Evolutionary conservation across 1,140 invertebrate species (phyloP).

Genomic region (Ptiloglossa arizonensis): DNA sequence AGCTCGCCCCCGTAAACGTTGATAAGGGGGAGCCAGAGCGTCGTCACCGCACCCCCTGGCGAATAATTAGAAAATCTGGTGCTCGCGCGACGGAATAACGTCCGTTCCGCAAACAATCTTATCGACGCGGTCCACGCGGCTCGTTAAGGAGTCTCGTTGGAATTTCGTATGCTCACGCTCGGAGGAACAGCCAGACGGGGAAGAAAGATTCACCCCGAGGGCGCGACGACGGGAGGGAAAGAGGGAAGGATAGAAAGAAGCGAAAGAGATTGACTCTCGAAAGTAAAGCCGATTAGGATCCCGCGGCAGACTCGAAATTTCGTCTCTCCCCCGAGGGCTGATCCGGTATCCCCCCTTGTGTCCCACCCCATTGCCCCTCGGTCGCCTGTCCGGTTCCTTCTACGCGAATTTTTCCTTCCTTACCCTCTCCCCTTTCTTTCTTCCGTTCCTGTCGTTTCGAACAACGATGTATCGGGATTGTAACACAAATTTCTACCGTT

Average conservation of each 20-base stretch:
- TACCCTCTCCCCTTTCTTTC: slow-evolving; percentile 3
- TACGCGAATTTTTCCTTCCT: slow-evolving; percentile 29
- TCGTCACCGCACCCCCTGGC: not conserved
- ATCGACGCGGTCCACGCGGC: slow-evolving; percentile 62
- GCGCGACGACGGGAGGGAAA: not conserved
- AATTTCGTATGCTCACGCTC: slow-evolving; percentile 60
- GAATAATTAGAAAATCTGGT: slow-evolving; percentile 46
- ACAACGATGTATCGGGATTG: slow-evolving; percentile 38
- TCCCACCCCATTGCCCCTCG: too few species aligned
- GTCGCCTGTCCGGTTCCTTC: not conserved
- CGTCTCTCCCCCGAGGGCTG: slow-evolving; percentile 20
- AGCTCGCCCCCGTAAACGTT: slow-evolving; percentile 4
- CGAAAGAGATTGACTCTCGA: slow-evolving; percentile 24
- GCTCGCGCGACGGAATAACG: slow-evolving; percentile 33
- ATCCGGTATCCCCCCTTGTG: slow-evolving; percentile 41
- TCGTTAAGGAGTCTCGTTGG: slow-evolving; percentile 63
- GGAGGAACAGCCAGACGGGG: slow-evolving; percentile 36
- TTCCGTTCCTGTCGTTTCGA: not conserved
- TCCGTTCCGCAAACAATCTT: slow-evolving; percentile 55
- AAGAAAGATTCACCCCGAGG: not conserved
- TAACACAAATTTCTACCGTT: too few species aligned
- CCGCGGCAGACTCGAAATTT: slow-evolving; percentile 58
- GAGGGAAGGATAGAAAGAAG: not conserved
- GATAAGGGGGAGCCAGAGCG: too few species aligned
- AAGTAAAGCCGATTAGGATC: slow-evolving; percentile 65